phyloP scores from a whole-genome alignment of 2,797 vertebrate species.

The Nannoperca australis region DNA sequence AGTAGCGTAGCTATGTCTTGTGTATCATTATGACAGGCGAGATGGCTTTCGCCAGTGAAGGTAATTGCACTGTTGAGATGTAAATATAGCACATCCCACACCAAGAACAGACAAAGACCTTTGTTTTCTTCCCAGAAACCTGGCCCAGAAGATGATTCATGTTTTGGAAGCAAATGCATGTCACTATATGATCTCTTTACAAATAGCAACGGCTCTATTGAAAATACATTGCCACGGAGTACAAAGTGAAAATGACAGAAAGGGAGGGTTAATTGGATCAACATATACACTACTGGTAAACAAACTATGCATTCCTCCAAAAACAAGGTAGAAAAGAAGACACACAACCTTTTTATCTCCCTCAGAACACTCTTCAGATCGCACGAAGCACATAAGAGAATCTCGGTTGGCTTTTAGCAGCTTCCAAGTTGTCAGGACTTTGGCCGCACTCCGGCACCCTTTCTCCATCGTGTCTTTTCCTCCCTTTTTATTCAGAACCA shows the following conservation, averaged over 20 bases:
- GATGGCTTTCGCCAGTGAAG: conserved; percentile 73
- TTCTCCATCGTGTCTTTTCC: conserved; percentile 35
- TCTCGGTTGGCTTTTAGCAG: conserved; percentile 52
- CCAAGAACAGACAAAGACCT: conserved; percentile 67
- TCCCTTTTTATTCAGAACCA: conserved; percentile 50
- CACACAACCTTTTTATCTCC: neutral
- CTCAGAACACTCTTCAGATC: conserved; percentile 15
- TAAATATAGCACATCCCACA: conserved; percentile 74
- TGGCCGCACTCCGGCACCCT: conserved; percentile 43
- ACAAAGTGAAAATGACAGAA: conserved; percentile 27
- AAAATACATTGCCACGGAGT: conserved; percentile 39
- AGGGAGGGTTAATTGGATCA: conserved; percentile 16
- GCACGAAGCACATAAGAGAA: conserved; percentile 38
- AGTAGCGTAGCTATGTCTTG: conserved; percentile 63
- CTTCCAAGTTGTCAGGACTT: conserved; percentile 63
- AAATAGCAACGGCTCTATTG: conserved; percentile 36
- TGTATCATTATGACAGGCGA: conserved; percentile 74
- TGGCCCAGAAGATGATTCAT: conserved; percentile 59
- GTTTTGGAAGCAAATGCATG: conserved; percentile 59
- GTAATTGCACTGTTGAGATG: conserved; percentile 79
- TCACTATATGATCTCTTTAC: conserved; percentile 52
- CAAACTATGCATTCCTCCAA: conserved; percentile 32
- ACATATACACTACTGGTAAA: conserved; percentile 29
- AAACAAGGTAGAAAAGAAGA: conserved; percentile 16
- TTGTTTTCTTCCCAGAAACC: conserved; percentile 74